Percentiles rank a stretch among this genome's conserved stretches.
Evolutionary conservation across 2,888 invertebrate genomes (phyloP).

Genomic region (Seladonia tumulorum): DNA sequence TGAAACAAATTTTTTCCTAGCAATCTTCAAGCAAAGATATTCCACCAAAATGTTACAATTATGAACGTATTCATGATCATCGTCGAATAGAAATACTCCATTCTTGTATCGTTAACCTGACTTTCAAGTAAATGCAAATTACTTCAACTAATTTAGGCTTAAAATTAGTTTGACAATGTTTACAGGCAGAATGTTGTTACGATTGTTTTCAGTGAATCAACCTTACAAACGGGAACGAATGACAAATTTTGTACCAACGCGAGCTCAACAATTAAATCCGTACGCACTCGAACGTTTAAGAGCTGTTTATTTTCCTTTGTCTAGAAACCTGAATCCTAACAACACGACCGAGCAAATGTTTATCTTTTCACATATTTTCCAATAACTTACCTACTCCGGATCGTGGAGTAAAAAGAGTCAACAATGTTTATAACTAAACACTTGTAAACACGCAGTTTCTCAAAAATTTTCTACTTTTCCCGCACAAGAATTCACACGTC

Average conservation of each 20-base stretch:
- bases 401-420: neutral
- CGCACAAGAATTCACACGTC: neutral
- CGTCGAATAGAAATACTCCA: too few relatives aligned
- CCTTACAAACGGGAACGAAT: neutral
- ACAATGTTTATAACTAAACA: neutral
- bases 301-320: neutral
- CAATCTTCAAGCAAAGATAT: neutral
- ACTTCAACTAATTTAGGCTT: neutral
- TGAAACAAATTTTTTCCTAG: neutral
- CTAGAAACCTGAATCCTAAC: constrained; percentile 3
- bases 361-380: neutral
- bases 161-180: neutral
- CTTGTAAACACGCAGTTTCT: neutral
- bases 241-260: constrained; percentile 14
- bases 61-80: neutral
- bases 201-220: neutral
- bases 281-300: neutral
- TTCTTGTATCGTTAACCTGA: neutral
- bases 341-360: neutral
- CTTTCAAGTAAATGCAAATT: neutral
- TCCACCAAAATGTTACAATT: neutral
- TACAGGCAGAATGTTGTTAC: neutral
- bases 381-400: neutral
- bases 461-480: neutral
- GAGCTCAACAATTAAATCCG: neutral